Conservation (phyloP, 2,888 invertebrate genomes). For the Trachelus stipa region DNA sequence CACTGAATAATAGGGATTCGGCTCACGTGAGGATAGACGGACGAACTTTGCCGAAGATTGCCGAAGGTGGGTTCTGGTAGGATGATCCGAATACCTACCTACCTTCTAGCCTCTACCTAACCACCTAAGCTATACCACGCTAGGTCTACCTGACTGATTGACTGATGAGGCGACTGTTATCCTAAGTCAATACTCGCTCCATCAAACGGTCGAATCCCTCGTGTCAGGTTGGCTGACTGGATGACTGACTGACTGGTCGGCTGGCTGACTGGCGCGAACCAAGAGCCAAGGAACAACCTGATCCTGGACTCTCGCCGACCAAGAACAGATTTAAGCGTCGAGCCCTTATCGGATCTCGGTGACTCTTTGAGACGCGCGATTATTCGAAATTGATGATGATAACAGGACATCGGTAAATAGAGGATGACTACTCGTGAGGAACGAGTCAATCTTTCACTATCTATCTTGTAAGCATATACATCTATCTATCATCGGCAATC, state of each 20-base stretch:
- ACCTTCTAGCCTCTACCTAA: conserved; percentile 20
- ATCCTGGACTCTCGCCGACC: conserved; percentile 2
- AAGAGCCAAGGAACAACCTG: conserved; percentile 14
- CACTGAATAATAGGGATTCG: not conserved
- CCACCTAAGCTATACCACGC: not conserved
- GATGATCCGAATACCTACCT: conserved; percentile 51
- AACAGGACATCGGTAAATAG: not conserved
- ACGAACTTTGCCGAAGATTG: not conserved
- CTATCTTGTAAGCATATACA: not conserved
- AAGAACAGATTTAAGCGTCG: conserved; percentile 23
- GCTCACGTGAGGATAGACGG: not conserved
- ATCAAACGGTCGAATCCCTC: conserved; percentile 58
- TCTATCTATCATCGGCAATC: not conserved
- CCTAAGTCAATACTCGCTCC: conserved; percentile 66
- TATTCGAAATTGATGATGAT: conserved; percentile 6
- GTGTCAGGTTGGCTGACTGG: not conserved
- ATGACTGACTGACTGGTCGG: not conserved
- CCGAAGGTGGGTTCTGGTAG: not conserved
- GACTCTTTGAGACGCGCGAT: conserved; percentile 2
- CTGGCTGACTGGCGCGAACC: not conserved
- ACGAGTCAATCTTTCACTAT: not conserved
- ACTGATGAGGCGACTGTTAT: conserved; percentile 66
- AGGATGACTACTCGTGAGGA: not conserved
- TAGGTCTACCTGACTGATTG: conserved; percentile 64
- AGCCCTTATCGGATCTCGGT: conserved; percentile 19